Evolutionary conservation across 2,113 vertebrate species (phyloP).

Genomic region (Empidonax alnorum): DNA sequence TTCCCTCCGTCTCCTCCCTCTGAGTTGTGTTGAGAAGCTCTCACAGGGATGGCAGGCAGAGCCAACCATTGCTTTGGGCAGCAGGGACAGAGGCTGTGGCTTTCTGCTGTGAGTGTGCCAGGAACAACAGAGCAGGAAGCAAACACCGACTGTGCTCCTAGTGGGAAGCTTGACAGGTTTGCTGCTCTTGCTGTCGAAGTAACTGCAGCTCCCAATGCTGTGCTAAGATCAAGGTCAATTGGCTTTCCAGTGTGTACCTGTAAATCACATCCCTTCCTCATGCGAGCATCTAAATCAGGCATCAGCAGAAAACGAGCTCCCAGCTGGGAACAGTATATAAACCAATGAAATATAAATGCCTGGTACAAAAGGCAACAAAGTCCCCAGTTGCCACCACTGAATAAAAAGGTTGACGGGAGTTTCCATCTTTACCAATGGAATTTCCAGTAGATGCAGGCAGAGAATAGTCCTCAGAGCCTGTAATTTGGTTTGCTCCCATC

Average conservation of each 20-base stretch:
- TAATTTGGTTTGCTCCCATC: conserved; percentile 48
- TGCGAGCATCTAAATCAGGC: neutral
- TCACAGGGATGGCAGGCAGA: neutral
- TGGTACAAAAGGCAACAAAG: neutral
- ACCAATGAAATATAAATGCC: neutral
- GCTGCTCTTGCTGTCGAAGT: neutral
- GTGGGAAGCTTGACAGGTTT: neutral
- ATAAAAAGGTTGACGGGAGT: neutral
- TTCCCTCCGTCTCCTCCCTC: neutral
- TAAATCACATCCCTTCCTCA: neutral
- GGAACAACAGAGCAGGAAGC: neutral
- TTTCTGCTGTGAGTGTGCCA: neutral
- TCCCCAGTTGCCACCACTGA: neutral
- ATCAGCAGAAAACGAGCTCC: neutral
- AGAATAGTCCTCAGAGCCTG: neutral
- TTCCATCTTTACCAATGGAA: neutral
- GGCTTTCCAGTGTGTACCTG: neutral
- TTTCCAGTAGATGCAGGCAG: conserved; percentile 14
- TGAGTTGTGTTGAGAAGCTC: neutral
- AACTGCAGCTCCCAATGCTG: neutral
- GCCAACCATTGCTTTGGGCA: neutral
- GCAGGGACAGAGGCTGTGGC: neutral
- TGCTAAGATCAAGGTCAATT: neutral
- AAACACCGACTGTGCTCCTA: rapidly evolving
- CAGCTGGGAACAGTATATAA: neutral